A percentile compares a stretch with the other conserved stretches of the same genome.
Conservation (phyloP, 1,140 invertebrate species). For the Teleopsis dalmanni region DNA sequence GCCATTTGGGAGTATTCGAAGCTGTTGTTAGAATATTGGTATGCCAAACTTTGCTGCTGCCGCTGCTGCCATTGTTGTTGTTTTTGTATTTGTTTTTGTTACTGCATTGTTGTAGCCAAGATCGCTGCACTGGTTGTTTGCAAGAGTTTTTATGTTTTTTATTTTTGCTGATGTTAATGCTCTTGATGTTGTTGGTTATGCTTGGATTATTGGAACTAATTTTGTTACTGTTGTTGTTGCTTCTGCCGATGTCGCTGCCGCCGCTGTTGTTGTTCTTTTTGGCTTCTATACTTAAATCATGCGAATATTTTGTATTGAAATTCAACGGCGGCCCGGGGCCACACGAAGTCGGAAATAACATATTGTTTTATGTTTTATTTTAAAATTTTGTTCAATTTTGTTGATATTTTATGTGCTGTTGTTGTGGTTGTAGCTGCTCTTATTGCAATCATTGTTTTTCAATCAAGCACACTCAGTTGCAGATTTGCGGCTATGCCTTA, state of each 20-base stretch:
- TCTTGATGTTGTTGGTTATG: conserved; percentile 2
- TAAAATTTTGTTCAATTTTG: too few species aligned
- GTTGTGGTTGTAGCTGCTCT: too few species aligned
- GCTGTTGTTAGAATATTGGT: too few species aligned
- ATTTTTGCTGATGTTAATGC: conserved; percentile 11
- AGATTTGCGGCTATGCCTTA: too few species aligned
- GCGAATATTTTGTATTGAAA: conserved; percentile 1
- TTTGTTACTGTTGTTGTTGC: conserved; percentile 4
- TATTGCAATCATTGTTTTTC: too few species aligned
- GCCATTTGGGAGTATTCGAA: conserved; percentile 23
- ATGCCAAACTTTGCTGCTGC: neutral
- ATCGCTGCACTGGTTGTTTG: neutral
- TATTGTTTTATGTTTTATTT: too few species aligned
- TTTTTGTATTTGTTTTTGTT: conserved; percentile 2
- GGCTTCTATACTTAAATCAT: neutral
- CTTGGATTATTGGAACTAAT: neutral
- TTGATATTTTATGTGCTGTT: too few species aligned
- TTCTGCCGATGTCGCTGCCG: neutral
- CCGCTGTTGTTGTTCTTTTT: conserved; percentile 10
- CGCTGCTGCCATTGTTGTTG: neutral
- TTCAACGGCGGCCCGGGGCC: conserved; percentile 31
- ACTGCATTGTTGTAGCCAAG: conserved; percentile 9
- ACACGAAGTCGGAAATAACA: conserved; percentile 41
- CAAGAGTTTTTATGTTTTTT: neutral
- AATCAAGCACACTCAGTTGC: too few species aligned